These are phyloP conservation scores for Diabrotica balteata DNA, from an alignment of 2,888 invertebrate genomes.

Conservation along the genomic window DNA sequence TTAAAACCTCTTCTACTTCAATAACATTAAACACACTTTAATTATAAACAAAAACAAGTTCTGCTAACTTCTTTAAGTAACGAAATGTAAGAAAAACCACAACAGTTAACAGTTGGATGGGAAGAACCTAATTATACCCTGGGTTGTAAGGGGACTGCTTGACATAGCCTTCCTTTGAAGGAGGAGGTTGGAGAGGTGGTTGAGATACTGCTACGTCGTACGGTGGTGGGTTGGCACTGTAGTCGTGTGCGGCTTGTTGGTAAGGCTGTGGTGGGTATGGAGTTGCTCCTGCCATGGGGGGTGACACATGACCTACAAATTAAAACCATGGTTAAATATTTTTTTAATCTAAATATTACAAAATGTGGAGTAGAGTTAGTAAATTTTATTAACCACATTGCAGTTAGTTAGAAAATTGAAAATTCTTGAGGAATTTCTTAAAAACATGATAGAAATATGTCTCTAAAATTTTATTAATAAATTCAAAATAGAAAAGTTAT, in stretches of 20 bases:
- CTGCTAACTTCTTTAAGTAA: slow-evolving; percentile 8
- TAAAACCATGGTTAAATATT: too few relatives aligned
- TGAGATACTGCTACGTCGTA: slow-evolving; percentile 38
- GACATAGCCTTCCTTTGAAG: slow-evolving; percentile 29
- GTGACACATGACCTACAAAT: too few relatives aligned
- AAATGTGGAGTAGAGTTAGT: too few relatives aligned
- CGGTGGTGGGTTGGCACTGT: slow-evolving; percentile 35
- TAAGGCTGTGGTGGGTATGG: slow-evolving; percentile 34
- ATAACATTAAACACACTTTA: slow-evolving; percentile 6
- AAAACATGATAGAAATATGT: too few relatives aligned
- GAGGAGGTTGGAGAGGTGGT: slow-evolving; percentile 29
- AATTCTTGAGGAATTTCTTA: too few relatives aligned
- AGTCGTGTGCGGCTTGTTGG: slow-evolving; percentile 26
- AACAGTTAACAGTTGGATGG: background rate
- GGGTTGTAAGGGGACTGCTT: slow-evolving; percentile 41
- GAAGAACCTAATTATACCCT: slow-evolving; percentile 23
- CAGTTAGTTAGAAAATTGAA: too few relatives aligned
- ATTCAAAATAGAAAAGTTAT: too few relatives aligned
- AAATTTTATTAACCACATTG: too few relatives aligned
- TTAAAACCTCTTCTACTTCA: slow-evolving; percentile 1
- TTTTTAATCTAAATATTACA: too few relatives aligned
- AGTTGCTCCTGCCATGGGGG: slow-evolving; percentile 9
- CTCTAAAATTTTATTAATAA: too few relatives aligned
- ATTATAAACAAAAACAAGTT: slow-evolving; percentile 2
- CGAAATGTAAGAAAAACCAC: slow-evolving; percentile 3